Base-by-base conservation (phyloP, 2,888 invertebrate species). In the Boloria euphrosyne region DNA sequence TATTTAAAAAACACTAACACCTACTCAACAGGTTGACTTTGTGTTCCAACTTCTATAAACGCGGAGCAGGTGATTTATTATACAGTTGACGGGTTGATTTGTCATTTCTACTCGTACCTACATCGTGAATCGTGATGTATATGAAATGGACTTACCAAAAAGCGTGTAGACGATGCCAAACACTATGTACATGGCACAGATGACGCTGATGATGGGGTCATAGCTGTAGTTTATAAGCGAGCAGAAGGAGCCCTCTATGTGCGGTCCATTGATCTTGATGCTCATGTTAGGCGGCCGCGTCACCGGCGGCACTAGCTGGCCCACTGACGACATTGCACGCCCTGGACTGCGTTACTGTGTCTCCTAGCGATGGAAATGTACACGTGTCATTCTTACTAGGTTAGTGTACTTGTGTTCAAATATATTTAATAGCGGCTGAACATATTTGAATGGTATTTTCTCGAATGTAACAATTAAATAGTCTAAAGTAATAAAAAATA, bases 151-250 rank as follows among this genome's bases (percentile, higher is more conserved):
- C 94, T 94, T 88, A 96, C 97, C 97, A 83, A 96, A 95, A 73
- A 97, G 93, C 71, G 96, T 96, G 83, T 97, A 97, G 66, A 97
- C 94, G 74, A 97, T 94, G 68, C 97, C 97, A 86, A 97, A 96
- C 51, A 96, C 93, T 74, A 96, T 94, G 80, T 95, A 95, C 92
- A 95, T 94, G 69, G 94, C 94, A 84, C 95, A 95, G 71, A 96
- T 93, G 67, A 94, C 87, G 67, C 95, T 94, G 31, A 94, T 91
- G 54, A 94, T 89, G 55, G 95, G 93, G 76, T 95, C 94, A 84
- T 95, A 95, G 79, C 94, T 93, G 77, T 93, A 92, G 81, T 94
- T 93, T 64, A 94, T 87, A 63, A 90, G 86, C 43, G 90, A 85
- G 80, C 94, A 94, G 70, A 86, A 89, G 43, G 93, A 91, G 57